Evolutionary conservation across 2,797 vertebrate species (phyloP).

Genomic region (Hemitrygon akajei): DNA sequence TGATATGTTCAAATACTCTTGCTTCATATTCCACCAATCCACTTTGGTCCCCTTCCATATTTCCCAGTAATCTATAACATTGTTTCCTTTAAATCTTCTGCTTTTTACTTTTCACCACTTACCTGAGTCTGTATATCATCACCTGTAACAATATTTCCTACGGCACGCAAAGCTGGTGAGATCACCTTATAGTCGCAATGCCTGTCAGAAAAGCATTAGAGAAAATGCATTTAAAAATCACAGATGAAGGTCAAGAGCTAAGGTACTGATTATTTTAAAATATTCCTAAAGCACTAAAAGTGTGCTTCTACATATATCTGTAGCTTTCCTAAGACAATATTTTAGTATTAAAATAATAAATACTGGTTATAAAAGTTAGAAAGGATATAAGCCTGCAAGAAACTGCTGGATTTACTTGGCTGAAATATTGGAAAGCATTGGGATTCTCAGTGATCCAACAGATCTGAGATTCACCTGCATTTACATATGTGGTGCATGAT

Average conservation of each 20-base stretch:
- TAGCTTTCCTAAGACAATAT: background rate
- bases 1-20: background rate
- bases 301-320: background rate
- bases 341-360: background rate
- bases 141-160: slow-evolving; percentile 69
- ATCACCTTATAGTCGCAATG: slow-evolving; percentile 72
- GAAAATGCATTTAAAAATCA: slow-evolving; percentile 22
- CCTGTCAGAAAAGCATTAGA: slow-evolving; percentile 47
- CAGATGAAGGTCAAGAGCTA: background rate
- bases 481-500: too few relatives aligned
- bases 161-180: slow-evolving; percentile 66
- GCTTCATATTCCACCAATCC: too few relatives aligned
- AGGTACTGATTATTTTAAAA: background rate
- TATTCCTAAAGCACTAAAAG: background rate
- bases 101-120: slow-evolving; percentile 22
- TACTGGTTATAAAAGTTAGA: background rate
- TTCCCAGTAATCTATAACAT: background rate
- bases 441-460: too few relatives aligned
- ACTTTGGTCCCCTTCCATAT: background rate
- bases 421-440: too few relatives aligned
- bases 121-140: slow-evolving; percentile 74
- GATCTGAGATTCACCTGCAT: too few relatives aligned
- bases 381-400: background rate
- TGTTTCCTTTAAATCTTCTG: background rate
- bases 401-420: too few relatives aligned